phyloP scores from a whole-genome alignment of 1,140 invertebrate species.

The Ceratoteleas bidentatus region DNA sequence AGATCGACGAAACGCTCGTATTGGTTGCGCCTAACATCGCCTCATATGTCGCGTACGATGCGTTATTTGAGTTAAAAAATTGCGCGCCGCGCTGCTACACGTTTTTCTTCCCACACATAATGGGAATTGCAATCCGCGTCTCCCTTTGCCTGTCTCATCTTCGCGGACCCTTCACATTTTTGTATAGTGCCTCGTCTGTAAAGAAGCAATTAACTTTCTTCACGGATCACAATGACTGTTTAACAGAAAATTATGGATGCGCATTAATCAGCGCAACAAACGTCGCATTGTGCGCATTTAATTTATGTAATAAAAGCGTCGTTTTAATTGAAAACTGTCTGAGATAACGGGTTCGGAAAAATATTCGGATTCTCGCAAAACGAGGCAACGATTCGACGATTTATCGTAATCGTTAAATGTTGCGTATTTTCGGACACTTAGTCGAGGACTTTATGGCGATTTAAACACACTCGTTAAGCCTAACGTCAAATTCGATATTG shows the following conservation, averaged over 20 bases:
- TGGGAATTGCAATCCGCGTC: constrained; percentile 25
- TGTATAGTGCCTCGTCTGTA: constrained; percentile 56
- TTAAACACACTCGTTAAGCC: too few species aligned
- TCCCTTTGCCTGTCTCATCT: constrained; percentile 58
- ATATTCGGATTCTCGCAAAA: too few species aligned
- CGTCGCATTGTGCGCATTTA: constrained; percentile 57
- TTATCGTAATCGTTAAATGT: too few species aligned
- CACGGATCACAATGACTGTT: constrained; percentile 42
- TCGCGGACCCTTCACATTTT: constrained; percentile 55
- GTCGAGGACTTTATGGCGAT: too few species aligned
- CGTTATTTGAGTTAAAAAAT: constrained; percentile 57
- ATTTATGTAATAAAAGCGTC: constrained; percentile 37
- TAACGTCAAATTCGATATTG: too few species aligned
- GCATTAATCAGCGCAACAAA: constrained; percentile 65
- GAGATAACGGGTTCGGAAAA: constrained; percentile 11
- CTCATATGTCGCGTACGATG: constrained; percentile 12
- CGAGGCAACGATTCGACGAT: too few species aligned
- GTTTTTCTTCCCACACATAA: constrained; percentile 62
- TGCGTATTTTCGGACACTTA: too few species aligned
- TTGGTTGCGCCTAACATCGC: constrained; percentile 18
- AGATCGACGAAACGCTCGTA: background rate
- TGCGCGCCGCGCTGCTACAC: constrained; percentile 34
- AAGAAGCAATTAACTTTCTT: constrained; percentile 60
- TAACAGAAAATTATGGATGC: constrained; percentile 54
- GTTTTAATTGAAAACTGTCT: constrained; percentile 48